Evolutionary conservation across 2,888 invertebrate species (phyloP).

Genomic region (Eupithecia dodoneata): DNA sequence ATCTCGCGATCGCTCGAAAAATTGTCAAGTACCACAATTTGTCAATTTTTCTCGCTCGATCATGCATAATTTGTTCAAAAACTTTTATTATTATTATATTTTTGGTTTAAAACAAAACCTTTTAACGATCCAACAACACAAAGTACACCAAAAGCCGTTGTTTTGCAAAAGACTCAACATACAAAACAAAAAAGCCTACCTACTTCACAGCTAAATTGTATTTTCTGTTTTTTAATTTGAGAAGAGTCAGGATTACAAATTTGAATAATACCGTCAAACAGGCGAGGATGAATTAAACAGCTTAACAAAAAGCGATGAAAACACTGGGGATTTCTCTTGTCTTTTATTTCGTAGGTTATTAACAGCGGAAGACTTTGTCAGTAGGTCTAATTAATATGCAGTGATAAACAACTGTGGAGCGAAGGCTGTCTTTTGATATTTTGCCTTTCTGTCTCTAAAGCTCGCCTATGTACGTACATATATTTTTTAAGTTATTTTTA

Average conservation of each 20-base stretch:
- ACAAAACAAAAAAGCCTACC: conserved; percentile 16
- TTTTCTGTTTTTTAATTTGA: conserved; percentile 28
- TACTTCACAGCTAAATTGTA: conserved; percentile 5
- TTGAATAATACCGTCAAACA: conserved; percentile 37
- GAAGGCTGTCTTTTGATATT: neutral
- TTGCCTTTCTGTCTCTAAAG: neutral
- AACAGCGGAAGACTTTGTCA: conserved; percentile 11
- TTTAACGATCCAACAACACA: neutral
- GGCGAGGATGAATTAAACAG: conserved; percentile 31
- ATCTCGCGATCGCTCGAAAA: too few relatives aligned
- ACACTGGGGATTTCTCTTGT: conserved; percentile 13
- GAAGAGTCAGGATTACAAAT: conserved; percentile 33
- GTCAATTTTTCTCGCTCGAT: too few relatives aligned
- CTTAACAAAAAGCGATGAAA: conserved; percentile 27
- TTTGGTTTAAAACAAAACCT: neutral
- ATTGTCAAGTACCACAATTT: too few relatives aligned
- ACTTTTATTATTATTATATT: neutral
- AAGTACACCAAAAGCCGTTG: neutral
- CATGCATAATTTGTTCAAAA: too few relatives aligned
- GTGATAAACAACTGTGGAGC: conserved; percentile 2
- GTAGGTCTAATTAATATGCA: conserved; percentile 4
- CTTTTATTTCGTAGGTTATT: conserved; percentile 6
- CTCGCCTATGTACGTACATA: neutral
- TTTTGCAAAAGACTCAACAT: conserved; percentile 7
- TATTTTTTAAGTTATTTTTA: too few relatives aligned